phyloP scores from a whole-genome alignment of 2,797 vertebrate species.

The Pseudocheirus occidentalis region DNA sequence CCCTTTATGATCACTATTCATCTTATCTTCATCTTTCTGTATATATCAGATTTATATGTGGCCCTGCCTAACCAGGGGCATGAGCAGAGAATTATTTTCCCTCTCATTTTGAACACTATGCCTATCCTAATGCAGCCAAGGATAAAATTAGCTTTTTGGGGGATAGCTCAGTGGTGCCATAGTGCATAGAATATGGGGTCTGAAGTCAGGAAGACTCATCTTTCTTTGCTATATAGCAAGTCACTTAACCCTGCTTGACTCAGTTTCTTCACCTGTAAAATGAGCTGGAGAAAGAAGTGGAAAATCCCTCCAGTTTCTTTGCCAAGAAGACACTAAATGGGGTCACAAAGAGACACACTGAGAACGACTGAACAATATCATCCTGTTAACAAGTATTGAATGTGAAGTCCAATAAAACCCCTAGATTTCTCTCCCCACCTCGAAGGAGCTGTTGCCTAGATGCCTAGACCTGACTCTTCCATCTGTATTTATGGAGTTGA shows the following conservation, averaged over 20 bases:
- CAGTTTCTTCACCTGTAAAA: neutral
- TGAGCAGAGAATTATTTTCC: neutral
- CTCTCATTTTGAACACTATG: neutral
- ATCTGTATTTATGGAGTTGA: neutral
- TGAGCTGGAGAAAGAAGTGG: neutral
- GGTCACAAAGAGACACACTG: neutral
- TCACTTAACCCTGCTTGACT: neutral
- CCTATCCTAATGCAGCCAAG: neutral
- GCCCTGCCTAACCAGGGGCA: neutral
- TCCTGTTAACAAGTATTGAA: neutral
- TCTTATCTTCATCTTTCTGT: neutral
- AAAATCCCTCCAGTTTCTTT: neutral
- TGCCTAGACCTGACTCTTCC: neutral
- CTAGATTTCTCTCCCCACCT: neutral
- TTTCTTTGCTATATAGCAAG: neutral
- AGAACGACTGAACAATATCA: neutral
- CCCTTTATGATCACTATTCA: neutral
- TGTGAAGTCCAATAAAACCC: neutral
- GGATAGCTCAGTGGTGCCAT: neutral
- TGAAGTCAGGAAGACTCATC: neutral
- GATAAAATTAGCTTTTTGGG: too few species aligned
- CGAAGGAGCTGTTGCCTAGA: neutral
- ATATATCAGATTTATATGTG: neutral
- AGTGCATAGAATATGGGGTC: neutral
- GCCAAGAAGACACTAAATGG: neutral